Base-by-base conservation (phyloP, 2,113 vertebrate genomes). In the Glaucomys volans region DNA sequence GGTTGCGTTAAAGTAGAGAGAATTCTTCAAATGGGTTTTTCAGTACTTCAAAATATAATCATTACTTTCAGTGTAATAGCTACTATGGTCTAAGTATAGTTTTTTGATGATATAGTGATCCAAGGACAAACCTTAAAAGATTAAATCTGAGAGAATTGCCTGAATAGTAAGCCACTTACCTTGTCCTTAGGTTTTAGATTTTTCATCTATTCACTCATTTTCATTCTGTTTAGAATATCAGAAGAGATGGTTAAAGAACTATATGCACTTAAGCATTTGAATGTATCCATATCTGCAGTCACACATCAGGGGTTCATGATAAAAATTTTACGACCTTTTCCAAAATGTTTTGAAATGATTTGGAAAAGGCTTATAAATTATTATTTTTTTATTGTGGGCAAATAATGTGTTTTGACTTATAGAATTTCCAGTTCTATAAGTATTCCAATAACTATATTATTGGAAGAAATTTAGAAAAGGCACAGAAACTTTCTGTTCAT, bases 281-380 rank as follows among this genome's bases (percentile, higher is more conserved):
- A 57, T 57, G 4, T 18, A 79, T 69, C 18, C 87, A 0, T 81
- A 66, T 54, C 44, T 87, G n/a, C 74, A 7, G 64, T 67, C 64
- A 64, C 67, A 47, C 32, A 40, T 28, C 40, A 10, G 66, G 28
- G 26, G 7, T 92, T 83, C 14, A 40, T 82, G 32, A 50, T 88
- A 83, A 82, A 76, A 75, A 47, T 47, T 52, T 92, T 75, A 87
- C 87, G 37, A 76, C 26, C 54, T 75, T 92, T 75, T 95, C 37
- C 37, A 54, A 74, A 87, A 37, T 89, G n/a, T 17, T 82, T 66
- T 77, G 10, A 74, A 67, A 76, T 69, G 76, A 88, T 35, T 69
- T 83, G 40, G 50, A 44, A 95, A 90, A 77, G 37, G 35, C 74
- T 82, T 96, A n/a, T 67, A 81, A 81, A 44, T 42, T 32, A 30